Base-by-base conservation (phyloP, 1,140 invertebrate species). In the Watersipora subatra region DNA sequence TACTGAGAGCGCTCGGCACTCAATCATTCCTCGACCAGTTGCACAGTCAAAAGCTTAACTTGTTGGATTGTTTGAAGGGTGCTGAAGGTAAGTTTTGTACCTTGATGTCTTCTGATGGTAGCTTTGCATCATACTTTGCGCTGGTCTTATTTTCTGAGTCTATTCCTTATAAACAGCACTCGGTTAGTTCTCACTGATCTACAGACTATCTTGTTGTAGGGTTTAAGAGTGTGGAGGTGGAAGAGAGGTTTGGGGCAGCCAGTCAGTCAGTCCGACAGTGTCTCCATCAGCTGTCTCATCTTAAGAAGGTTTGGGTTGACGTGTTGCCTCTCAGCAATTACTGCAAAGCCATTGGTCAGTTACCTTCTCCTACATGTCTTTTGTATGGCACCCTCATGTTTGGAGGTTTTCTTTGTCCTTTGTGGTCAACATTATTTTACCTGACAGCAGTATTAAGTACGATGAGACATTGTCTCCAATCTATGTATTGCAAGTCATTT, bases 241-340 rank as follows among this genome's bases (percentile, higher is more conserved):
- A 75, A 7, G 68, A 73, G 0, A 71, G 70, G 3, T 69, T 68
- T 34, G 64, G 69, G 34, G 64, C 69, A 64, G 70, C 70, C 28
- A 86, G 92, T 73, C 86, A 87, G 71, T 83, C 86, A 22, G 76
- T 94, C 2, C 83, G 88, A 24, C 89, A 93, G 76, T 91, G 89
- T 73, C 81, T 93, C 28, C 83, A 89, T 58, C 90, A 93, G 76
- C 80, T 94, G 64, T 86, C 89, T 73, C 81, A 92, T 65, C 77
- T 96, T 1, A 88, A 89, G 80, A 90, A 88, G 65, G 88, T 93
- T 0, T 95, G 92, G 92, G 82, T 87, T 57, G 83, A 86, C 66
- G 85, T 90, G 1, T 83, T 91, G 59, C 88, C 88, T 0, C 67
- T 74, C 17, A 85, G 85, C 73, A 83, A 88, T 12, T 90, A 88